Percentiles rank a stretch among this genome's conserved stretches.
phyloP scores from a whole-genome alignment of 2,797 vertebrate species.

The Sus cebifrons region DNA sequence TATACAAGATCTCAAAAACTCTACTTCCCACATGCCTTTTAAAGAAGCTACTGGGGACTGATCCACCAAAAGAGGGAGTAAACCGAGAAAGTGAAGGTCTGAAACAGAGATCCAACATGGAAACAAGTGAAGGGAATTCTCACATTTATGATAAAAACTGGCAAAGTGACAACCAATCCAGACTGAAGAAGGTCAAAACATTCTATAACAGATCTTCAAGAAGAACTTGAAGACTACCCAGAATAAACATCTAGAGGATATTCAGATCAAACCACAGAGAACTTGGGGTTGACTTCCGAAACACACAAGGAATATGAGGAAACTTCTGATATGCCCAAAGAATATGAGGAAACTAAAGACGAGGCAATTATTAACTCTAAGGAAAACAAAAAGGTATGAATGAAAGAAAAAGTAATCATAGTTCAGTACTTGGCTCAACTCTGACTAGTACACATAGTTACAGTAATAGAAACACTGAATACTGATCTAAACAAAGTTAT shows the following conservation, averaged over 20 bases:
- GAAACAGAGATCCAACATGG: neutral
- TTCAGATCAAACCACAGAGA: neutral
- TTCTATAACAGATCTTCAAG: neutral
- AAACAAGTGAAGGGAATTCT: neutral
- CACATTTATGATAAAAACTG: neutral
- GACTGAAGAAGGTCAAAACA: neutral
- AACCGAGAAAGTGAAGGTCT: neutral
- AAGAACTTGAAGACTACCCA: too few relatives aligned
- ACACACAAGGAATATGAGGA: neutral
- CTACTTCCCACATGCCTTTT: slow-evolving; percentile 5
- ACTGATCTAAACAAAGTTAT: neutral
- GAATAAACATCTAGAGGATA: neutral
- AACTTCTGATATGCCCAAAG: neutral
- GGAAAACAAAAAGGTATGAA: neutral
- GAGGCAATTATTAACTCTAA: neutral
- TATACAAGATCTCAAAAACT: neutral
- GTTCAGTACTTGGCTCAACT: neutral
- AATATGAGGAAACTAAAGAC: neutral
- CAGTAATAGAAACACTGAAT: neutral
- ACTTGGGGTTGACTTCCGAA: neutral
- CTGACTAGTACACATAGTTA: neutral
- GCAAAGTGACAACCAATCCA: neutral
- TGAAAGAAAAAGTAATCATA: neutral
- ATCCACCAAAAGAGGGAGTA: slow-evolving; percentile 4
- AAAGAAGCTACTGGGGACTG: neutral